Base-by-base conservation (phyloP, 2,888 invertebrate species). In the Macroteleia sp. region DNA sequence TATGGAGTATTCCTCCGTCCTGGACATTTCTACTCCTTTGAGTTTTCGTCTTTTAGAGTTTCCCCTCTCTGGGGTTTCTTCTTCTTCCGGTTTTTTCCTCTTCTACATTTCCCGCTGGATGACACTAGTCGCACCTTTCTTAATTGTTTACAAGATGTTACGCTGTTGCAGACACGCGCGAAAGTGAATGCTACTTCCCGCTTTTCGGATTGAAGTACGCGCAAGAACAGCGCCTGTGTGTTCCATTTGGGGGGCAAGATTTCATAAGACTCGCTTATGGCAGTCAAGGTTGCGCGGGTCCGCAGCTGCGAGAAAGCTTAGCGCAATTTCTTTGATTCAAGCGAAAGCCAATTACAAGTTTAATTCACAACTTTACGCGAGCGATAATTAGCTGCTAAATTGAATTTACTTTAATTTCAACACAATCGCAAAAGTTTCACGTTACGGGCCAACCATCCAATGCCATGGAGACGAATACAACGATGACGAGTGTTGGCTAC, bases 301-400 rank as follows among this genome's bases (percentile, higher is more conserved):
- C 30, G 32, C 17, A 56, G 66, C 46, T 39, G 64, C 32, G 62
- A 64, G 74, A 61, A 70, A 59, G 67, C 66, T 75, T 66, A 75
- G 77, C 42, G 66, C 61, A 73, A 76, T 80, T 80, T 78, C 77
- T 80, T 89, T 84, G 87, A 89, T 88, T 89, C 86, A 83, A 84
- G 86, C 84, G 85, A 87, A 87, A 89, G 88, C 88, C 86, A 88
- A 88, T 89, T 89, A 89, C 87, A 88, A 90, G 89, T 89, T 90
- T 87, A 88, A 88, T 88, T 89, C 86, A 83, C 86, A 89, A 89
- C 88, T 89, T 90, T 87, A 84, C 81, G 79, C 85, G 83, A 81
- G 84, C 87, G 88, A 90, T 89, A 90, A 90, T 90, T 90, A 89
- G 87, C 86, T 85, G 85, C 86, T 86, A 84, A 88, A 88, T 88